Conservation (phyloP, 2,888 invertebrate species). For the Amphipyra tragopoginis region DNA sequence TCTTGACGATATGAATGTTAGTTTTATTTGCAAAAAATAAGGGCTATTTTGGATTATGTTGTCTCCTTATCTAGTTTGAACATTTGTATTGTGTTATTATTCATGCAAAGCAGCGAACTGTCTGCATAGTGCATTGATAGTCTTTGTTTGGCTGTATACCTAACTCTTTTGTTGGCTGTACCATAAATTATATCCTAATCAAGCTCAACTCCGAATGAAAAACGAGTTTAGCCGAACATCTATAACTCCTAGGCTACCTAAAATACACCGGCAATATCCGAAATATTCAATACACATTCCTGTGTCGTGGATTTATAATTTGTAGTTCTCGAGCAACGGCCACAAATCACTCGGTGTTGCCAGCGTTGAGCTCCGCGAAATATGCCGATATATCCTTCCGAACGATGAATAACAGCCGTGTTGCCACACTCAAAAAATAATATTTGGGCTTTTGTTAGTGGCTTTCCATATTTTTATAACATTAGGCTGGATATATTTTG, state of each 20-base stretch:
- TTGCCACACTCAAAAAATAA: constrained; percentile 61
- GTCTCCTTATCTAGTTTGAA: no score
- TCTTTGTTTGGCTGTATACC: no score
- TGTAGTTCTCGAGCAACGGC: constrained; percentile 48
- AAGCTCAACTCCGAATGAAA: constrained; percentile 14
- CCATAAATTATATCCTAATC: not conserved
- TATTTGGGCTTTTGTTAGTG: constrained; percentile 52
- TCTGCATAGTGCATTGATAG: no score
- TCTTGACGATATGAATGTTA: no score
- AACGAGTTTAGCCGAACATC: not conserved
- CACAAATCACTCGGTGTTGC: constrained; percentile 65
- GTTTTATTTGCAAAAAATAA: no score
- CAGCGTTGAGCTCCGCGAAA: constrained; percentile 60
- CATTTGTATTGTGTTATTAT: no score
- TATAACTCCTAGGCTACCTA: constrained; percentile 4
- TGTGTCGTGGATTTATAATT: constrained; percentile 39
- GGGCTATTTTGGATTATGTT: no score
- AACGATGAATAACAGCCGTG: constrained; percentile 61
- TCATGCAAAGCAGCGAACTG: no score
- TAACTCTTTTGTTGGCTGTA: no score
- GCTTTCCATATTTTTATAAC: constrained; percentile 20
- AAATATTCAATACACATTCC: constrained; percentile 50
- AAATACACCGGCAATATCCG: constrained; percentile 33
- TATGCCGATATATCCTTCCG: constrained; percentile 64
- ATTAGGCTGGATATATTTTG: constrained; percentile 29